Evolutionary conservation across 92 coral and sea anemone genomes (phyloP).

Genomic region (Phenganax stokvisi): DNA sequence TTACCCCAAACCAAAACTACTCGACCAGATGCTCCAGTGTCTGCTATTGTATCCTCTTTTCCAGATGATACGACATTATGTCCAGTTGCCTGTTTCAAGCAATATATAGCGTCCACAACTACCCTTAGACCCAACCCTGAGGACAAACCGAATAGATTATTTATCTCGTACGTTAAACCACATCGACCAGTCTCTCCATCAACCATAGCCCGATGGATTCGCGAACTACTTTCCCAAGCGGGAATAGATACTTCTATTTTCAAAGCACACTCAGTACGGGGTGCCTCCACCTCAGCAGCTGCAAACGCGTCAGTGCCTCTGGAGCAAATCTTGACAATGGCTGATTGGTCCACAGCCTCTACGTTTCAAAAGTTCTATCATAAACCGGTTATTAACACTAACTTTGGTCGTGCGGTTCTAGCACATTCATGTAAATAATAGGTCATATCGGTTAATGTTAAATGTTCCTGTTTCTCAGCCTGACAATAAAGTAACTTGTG

Average conservation of each 20-base stretch:
- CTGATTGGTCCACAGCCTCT: slow-evolving; percentile 49
- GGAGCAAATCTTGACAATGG: slow-evolving; percentile 39
- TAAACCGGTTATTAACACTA: slow-evolving; percentile 38
- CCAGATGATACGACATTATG: background rate
- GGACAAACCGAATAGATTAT: slow-evolving; percentile 6
- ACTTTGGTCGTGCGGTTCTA: slow-evolving; percentile 15
- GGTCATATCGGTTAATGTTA: background rate
- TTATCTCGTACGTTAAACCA: slow-evolving; percentile 31
- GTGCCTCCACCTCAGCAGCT: slow-evolving; percentile 51
- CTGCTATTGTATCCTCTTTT: background rate
- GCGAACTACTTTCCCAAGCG: background rate
- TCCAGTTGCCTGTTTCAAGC: background rate
- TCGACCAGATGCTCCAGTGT: background rate
- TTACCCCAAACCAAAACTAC: background rate
- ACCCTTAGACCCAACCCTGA: background rate
- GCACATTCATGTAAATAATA: background rate
- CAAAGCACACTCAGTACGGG: slow-evolving; percentile 44
- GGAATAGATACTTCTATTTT: slow-evolving; percentile 30
- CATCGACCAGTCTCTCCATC: slow-evolving; percentile 35
- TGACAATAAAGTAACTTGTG: background rate
- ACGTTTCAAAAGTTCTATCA: slow-evolving; percentile 48
- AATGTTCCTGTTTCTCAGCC: background rate
- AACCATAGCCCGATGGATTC: slow-evolving; percentile 18
- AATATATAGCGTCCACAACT: slow-evolving; percentile 9
- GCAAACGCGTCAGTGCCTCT: slow-evolving; percentile 40